Evolutionary conservation across 1,140 invertebrate genomes (phyloP).

Genomic region (Drosophila leontia): DNA sequence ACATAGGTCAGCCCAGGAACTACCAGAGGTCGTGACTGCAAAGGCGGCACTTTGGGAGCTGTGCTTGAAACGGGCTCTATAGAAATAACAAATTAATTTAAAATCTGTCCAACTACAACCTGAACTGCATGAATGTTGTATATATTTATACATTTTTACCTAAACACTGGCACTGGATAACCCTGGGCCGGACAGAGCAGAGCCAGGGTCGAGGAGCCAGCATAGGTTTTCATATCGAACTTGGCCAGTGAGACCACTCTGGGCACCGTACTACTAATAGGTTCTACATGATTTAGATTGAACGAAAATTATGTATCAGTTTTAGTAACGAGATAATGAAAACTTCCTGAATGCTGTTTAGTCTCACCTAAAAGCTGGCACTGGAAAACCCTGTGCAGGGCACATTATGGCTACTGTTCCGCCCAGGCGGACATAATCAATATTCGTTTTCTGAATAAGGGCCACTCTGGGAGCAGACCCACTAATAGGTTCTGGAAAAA

Average conservation of each 20-base stretch:
- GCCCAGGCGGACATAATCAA: slow-evolving; percentile 84
- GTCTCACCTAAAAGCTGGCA: slow-evolving; percentile 88
- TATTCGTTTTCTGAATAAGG: slow-evolving; percentile 86
- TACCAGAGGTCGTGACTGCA: slow-evolving; percentile 73
- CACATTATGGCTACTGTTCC: slow-evolving; percentile 87
- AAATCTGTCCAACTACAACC: not conserved
- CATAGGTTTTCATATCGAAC: slow-evolving; percentile 86
- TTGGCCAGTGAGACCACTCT: slow-evolving; percentile 82
- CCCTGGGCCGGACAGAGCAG: slow-evolving; percentile 91
- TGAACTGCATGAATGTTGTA: slow-evolving; percentile 39
- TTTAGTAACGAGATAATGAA: not conserved
- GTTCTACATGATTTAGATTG: slow-evolving; percentile 86
- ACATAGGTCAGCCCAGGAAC: slow-evolving; percentile 68
- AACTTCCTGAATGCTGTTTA: slow-evolving; percentile 31
- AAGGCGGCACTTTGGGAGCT: slow-evolving; percentile 84
- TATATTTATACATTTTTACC: slow-evolving; percentile 84
- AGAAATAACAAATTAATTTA: slow-evolving; percentile 12
- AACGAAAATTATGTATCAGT: not conserved
- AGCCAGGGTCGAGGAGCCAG: slow-evolving; percentile 79
- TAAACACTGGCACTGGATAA: slow-evolving; percentile 88
- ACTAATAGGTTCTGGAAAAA: slow-evolving; percentile 88
- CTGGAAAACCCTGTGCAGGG: slow-evolving; percentile 90
- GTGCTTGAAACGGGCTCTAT: slow-evolving; percentile 90
- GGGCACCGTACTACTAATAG: slow-evolving; percentile 89
- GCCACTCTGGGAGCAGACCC: slow-evolving; percentile 88